Evolutionary conservation across 2,113 vertebrate species (phyloP).

Genomic region (Petroica traversi): DNA sequence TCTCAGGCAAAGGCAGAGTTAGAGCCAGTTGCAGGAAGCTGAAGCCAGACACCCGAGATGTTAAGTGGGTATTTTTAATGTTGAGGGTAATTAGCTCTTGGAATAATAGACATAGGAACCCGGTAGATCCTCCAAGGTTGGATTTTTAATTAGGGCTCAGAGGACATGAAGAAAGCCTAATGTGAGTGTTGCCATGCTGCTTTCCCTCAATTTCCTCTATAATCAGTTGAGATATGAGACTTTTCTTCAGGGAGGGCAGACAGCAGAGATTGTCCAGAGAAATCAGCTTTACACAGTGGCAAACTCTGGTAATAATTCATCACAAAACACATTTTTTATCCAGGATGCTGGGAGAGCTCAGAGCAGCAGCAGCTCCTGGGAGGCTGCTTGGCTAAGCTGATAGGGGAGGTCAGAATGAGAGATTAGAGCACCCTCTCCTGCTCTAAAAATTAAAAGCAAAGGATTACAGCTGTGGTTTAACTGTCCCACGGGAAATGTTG

Average conservation of each 20-base stretch:
- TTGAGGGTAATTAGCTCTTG: slow-evolving; percentile 14
- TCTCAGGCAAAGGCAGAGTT: background rate
- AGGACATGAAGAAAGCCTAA: background rate
- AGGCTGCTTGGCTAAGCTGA: background rate
- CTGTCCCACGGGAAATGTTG: background rate
- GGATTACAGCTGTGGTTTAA: fast-evolving
- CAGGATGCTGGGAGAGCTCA: background rate
- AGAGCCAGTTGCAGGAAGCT: background rate
- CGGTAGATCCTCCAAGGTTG: background rate
- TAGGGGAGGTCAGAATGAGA: background rate
- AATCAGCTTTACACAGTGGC: background rate
- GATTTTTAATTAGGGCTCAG: slow-evolving; percentile 14
- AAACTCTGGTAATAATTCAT: background rate
- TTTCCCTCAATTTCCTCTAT: background rate
- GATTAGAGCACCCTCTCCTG: slow-evolving; percentile 65
- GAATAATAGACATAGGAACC: background rate
- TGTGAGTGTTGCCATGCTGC: fast-evolving
- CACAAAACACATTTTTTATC: background rate
- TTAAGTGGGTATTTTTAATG: background rate
- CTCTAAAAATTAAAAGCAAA: slow-evolving; percentile 48
- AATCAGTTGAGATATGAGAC: background rate
- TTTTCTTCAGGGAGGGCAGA: background rate
- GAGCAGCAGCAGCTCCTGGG: background rate
- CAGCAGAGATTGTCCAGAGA: background rate
- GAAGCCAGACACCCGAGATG: background rate